Evolutionary conservation across 2,797 vertebrate species (phyloP), one percentile per base, ranked within the genome.

Genomic region (Peromyscus melanophrys): DNA sequence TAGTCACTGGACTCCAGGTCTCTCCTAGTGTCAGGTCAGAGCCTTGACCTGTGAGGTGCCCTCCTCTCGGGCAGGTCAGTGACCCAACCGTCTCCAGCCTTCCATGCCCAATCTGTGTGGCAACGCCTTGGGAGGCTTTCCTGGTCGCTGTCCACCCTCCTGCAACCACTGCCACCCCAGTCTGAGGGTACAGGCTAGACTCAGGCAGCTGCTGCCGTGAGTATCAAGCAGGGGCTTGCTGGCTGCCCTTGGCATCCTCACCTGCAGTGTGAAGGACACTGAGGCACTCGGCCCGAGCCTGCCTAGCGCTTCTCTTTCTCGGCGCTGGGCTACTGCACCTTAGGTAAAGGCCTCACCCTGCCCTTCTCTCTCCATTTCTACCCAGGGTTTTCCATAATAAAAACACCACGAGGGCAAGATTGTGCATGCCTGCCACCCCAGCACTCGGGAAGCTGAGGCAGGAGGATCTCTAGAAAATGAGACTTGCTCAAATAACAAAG

Each of bases 171-270:
- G 21, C 6, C 1, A 13, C 11, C 52, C 17, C 0, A 7, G 8
- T 29, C 14, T 4, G 4, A 21, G 0, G 0, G 76, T 37, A 37
- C 65, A 25, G 37, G 37, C 25, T 52, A 52, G 71, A 71, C 59
- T 49, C 1, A 5, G 52, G 40, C 40, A 11, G 43, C 25, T 40
- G n/a, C 3, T 3, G 43, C 55, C 5, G 0, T 21, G 43, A n/a
- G n/a, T 34, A 21, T 52, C 2, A 29, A n/a, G 49, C 37, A 59
- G 40, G 55, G 25, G 37, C 0, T 0, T 12, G 25, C 34, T 0
- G 88, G 75, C 1, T 6, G 29, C 43, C 59, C 49, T 92, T 25
- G 31, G 43, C 52, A 23, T 46, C 69, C 23, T n/a, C 57, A 6
- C 6, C 19, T 29, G 21, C 4, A 27, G 29, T 71, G 23, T 86